These are phyloP conservation scores for Spea bombifrons DNA, from an alignment of 2,113 vertebrate genomes.

Conservation along the genomic window DNA sequence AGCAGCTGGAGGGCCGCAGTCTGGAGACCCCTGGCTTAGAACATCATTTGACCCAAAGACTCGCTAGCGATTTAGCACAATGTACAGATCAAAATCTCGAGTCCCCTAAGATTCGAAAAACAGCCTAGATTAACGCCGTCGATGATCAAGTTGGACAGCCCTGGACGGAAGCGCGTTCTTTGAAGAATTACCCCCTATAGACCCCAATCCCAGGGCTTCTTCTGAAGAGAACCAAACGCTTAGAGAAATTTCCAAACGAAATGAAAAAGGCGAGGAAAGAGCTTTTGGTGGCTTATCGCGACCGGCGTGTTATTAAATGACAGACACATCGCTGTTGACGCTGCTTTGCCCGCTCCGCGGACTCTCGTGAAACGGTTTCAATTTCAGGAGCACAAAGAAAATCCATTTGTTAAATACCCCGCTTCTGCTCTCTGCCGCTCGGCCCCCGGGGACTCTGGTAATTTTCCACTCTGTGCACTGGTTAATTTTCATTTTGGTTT, in stretches of 20 bases:
- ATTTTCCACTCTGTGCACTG: constrained; percentile 32
- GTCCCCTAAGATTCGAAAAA: not conserved
- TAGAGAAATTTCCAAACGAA: not conserved
- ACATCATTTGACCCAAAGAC: no score
- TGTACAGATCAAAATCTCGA: no score
- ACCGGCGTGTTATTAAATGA: constrained; percentile 4
- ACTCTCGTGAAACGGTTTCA: constrained; percentile 1
- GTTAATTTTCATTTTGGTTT: constrained; percentile 34
- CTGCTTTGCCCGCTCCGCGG: not conserved
- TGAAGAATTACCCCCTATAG: no score
- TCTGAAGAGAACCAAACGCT: not conserved
- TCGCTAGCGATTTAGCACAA: no score
- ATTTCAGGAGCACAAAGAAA: constrained; percentile 22
- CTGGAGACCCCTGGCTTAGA: no score
- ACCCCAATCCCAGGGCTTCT: no score
- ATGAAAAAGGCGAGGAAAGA: not conserved
- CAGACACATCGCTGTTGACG: not conserved
- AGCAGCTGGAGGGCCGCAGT: no score
- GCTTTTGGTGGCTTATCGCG: not conserved
- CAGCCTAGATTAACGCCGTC: not conserved
- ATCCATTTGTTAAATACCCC: constrained; percentile 27
- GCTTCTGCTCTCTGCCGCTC: constrained; percentile 6
- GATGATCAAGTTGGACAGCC: no score
- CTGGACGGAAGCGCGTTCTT: no score
- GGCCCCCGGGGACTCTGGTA: constrained; percentile 6